Conservation (phyloP, 2,797 vertebrate species). For the Menidia menidia region DNA sequence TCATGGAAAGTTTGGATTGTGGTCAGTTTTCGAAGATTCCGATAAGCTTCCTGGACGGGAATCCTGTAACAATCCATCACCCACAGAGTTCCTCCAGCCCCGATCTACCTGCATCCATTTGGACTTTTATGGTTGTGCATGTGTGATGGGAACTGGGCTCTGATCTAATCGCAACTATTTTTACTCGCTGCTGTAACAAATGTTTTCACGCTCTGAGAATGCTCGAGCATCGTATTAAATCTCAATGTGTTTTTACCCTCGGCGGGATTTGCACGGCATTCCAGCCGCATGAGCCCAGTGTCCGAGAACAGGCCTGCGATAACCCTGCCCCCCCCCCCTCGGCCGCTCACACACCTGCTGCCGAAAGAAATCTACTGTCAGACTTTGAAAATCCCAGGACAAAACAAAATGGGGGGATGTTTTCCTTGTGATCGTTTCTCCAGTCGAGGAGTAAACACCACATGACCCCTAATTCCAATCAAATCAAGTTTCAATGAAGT, state of each 20-base stretch:
- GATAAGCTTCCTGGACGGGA: conserved; percentile 56
- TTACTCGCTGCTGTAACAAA: not conserved
- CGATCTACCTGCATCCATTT: conserved; percentile 51
- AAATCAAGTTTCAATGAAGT: not conserved
- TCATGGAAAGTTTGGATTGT: conserved; percentile 2
- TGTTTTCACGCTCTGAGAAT: conserved; percentile 33
- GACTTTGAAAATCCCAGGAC: conserved; percentile 30
- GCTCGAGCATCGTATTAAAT: conserved; percentile 24
- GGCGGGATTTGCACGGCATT: conserved; percentile 42
- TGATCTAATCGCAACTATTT: not conserved
- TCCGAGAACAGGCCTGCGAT: conserved; percentile 48
- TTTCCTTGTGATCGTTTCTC: not conserved
- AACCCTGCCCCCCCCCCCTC: conserved; percentile 48
- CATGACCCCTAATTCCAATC: not conserved
- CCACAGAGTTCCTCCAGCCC: conserved; percentile 15
- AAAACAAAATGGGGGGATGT: not conserved
- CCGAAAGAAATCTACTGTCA: conserved; percentile 3
- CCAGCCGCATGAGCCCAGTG: conserved; percentile 61
- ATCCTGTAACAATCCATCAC: conserved; percentile 41
- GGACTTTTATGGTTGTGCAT: conserved; percentile 29
- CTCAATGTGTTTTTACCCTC: conserved; percentile 17
- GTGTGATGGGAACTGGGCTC: not conserved
- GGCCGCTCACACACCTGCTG: conserved; percentile 31
- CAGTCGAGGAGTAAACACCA: not conserved
- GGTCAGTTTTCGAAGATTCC: conserved; percentile 49